Percentiles rank a stretch among this genome's conserved stretches.
These are phyloP conservation scores for Periophthalmus magnuspinnatus DNA, from an alignment of 2,797 vertebrate genomes.

Conservation along the genomic window DNA sequence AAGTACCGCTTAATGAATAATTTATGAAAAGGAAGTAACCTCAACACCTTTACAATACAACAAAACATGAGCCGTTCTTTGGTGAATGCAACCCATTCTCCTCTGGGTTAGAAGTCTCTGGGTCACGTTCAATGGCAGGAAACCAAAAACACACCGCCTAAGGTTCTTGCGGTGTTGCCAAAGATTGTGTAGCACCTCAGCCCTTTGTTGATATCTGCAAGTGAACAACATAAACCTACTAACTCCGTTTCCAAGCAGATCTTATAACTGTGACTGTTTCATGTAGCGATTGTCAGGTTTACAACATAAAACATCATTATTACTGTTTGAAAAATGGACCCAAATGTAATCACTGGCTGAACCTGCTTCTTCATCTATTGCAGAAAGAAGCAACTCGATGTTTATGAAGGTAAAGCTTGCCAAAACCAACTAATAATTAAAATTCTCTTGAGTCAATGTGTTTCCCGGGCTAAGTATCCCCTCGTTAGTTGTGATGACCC, in stretches of 20 bases:
- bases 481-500: not conserved
- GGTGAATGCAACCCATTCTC: not conserved
- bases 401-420: too few species aligned
- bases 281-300: not conserved
- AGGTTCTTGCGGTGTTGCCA: slow-evolving; percentile 7
- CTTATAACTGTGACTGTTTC: not conserved
- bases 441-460: too few species aligned
- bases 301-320: not conserved
- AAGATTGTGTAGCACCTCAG: not conserved
- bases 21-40: not conserved
- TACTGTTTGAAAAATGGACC: too few species aligned
- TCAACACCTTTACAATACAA: slow-evolving; percentile 2
- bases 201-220: not conserved
- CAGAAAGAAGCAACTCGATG: not conserved
- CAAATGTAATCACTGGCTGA: too few species aligned
- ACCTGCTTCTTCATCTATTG: too few species aligned
- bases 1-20: not conserved
- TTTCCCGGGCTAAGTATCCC: too few species aligned
- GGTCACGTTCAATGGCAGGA: slow-evolving; percentile 5
- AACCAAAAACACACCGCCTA: slow-evolving; percentile 1
- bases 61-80: not conserved
- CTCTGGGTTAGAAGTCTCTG: not conserved
- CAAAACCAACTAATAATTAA: too few species aligned
- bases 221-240: not conserved
- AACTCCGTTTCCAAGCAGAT: not conserved